Conservation (phyloP, 2,797 vertebrate species). For the Mormyrops attenuatus region DNA sequence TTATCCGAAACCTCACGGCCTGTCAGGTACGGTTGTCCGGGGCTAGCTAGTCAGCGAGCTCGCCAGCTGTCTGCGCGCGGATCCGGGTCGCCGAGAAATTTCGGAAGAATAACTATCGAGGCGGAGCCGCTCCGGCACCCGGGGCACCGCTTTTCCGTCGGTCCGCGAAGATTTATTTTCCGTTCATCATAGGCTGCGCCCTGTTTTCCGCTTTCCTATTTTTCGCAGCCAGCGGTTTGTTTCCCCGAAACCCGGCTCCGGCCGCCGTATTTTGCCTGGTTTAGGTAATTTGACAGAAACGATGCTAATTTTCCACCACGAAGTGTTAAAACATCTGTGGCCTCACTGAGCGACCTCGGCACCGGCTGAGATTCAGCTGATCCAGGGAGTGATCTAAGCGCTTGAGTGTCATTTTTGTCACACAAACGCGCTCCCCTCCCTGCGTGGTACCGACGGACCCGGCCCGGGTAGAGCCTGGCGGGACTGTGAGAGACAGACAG, state of each 20-base stretch:
- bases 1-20: neutral
- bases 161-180: neutral
- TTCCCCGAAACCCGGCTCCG: neutral
- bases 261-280: neutral
- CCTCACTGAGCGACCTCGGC: neutral
- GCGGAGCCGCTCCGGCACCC: neutral
- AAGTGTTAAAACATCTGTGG: neutral
- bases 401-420: neutral
- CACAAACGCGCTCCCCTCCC: neutral
- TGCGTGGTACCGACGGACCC: neutral
- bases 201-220: neutral
- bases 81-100: neutral
- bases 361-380: neutral
- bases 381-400: neutral
- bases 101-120: neutral
- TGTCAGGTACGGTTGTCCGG: neutral
- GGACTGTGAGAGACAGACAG: neutral
- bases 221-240: neutral
- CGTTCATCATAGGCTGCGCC: neutral
- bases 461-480: neutral
- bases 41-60: neutral
- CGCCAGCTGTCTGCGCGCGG: neutral
- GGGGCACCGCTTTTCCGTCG: neutral
- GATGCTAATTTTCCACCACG: neutral
- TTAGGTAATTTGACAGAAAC: neutral